A percentile compares a stretch with the other conserved stretches of the same genome.
Evolutionary conservation across 2,113 vertebrate species (phyloP).

Genomic region (Martes martes): DNA sequence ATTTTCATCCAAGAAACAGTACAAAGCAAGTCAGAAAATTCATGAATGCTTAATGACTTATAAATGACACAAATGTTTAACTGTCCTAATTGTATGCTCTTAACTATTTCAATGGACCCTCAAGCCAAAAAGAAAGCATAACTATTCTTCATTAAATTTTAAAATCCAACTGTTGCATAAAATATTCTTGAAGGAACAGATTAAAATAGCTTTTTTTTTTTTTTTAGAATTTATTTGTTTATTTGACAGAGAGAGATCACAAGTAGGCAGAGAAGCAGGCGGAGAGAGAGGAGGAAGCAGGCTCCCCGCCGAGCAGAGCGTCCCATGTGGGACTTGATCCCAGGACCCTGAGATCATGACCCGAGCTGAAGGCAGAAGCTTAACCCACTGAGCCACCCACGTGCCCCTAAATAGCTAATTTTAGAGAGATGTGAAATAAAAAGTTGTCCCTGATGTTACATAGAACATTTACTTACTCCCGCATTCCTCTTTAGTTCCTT

Average conservation of each 20-base stretch:
- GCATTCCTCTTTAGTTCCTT: slow-evolving; percentile 73
- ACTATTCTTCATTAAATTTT: background rate
- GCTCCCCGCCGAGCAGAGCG: too few species aligned
- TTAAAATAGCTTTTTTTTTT: background rate
- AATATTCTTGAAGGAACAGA: background rate
- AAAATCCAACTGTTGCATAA: slow-evolving; percentile 5
- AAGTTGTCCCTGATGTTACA: background rate
- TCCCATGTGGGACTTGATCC: too few species aligned
- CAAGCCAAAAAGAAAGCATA: background rate
- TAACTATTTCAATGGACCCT: slow-evolving; percentile 14
- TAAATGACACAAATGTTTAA: background rate
- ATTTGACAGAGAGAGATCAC: too few species aligned
- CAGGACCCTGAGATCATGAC: too few species aligned
- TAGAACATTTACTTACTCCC: slow-evolving; percentile 81
- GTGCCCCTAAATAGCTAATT: background rate
- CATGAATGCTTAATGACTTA: background rate
- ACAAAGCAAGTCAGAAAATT: slow-evolving; percentile 3
- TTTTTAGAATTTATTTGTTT: too few species aligned
- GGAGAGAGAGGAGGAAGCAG: too few species aligned
- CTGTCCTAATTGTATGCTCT: background rate
- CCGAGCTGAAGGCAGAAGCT: too few species aligned
- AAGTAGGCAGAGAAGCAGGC: too few species aligned
- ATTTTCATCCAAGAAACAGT: slow-evolving; percentile 16
- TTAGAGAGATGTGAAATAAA: slow-evolving; percentile 7
- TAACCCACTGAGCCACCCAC: too few species aligned